These are phyloP conservation scores for Pycnomerus fuliginosus DNA, from an alignment of 2,888 invertebrate genomes.

Conservation along the genomic window DNA sequence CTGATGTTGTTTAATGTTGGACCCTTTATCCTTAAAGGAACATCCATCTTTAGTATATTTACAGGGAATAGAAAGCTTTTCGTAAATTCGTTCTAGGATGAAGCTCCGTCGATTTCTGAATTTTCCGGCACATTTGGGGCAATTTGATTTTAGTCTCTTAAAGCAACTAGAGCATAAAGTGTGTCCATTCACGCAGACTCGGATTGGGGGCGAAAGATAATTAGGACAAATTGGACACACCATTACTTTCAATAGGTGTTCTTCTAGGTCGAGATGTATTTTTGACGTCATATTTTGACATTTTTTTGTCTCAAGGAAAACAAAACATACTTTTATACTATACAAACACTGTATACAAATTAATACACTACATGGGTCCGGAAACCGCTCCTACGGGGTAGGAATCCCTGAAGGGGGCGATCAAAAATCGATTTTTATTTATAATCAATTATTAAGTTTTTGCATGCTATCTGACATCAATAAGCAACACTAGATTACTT, in stretches of 20 bases:
- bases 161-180: constrained; percentile 12
- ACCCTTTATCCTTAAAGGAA: constrained; percentile 7
- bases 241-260: too few relatives aligned
- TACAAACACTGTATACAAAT: too few relatives aligned
- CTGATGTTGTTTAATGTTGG: constrained; percentile 6
- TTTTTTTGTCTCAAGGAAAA: not conserved
- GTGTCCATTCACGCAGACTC: constrained; percentile 15
- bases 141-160: constrained; percentile 3
- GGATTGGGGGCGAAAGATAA: constrained; percentile 12
- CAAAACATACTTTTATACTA: not conserved
- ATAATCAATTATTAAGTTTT: too few relatives aligned
- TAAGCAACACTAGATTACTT: too few relatives aligned
- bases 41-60: constrained; percentile 13
- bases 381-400: too few relatives aligned
- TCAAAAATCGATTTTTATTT: too few relatives aligned
- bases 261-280: not conserved
- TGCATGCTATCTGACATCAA: too few relatives aligned
- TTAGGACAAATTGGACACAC: constrained; percentile 8
- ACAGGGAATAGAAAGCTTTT: constrained; percentile 7
- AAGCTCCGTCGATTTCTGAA: constrained; percentile 14
- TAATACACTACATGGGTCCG: too few relatives aligned
- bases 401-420: too few relatives aligned
- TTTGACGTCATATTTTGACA: not conserved
- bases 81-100: constrained; percentile 13
- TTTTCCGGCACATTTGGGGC: constrained; percentile 15